phyloP scores from a whole-genome alignment of 2,113 vertebrate species.

The Lanius collurio region DNA sequence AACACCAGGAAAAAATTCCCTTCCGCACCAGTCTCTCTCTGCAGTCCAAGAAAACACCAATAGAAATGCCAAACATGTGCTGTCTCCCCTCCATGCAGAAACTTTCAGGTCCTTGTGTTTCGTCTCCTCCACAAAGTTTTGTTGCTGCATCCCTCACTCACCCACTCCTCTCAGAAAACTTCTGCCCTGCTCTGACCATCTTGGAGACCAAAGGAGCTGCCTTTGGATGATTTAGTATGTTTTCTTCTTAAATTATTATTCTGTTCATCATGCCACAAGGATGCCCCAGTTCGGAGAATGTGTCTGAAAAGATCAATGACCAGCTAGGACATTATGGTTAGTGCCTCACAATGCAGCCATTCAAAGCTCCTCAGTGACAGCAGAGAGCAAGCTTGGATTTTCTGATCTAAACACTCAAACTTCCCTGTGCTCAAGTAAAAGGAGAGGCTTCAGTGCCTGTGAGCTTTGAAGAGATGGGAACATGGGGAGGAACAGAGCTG shows the following conservation, averaged over 20 bases:
- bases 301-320: constrained; percentile 1
- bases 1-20: background rate
- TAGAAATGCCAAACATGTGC: background rate
- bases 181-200: background rate
- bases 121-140: background rate
- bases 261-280: background rate
- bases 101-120: background rate
- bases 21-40: background rate
- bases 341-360: background rate
- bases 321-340: background rate
- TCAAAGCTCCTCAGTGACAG: constrained; percentile 7
- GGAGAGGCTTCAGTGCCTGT: background rate
- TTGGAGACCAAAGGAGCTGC: background rate
- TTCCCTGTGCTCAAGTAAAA: background rate
- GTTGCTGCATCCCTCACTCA: background rate
- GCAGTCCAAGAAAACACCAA: background rate
- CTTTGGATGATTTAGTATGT: background rate
- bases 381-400: constrained; percentile 3
- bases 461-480: background rate
- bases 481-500: background rate
- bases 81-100: background rate
- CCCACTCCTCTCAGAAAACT: background rate
- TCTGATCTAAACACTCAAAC: constrained; percentile 10
- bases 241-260: constrained; percentile 4
- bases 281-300: background rate